phyloP scores from a whole-genome alignment of 2,888 invertebrate species.

The Thelaira solivaga region DNA sequence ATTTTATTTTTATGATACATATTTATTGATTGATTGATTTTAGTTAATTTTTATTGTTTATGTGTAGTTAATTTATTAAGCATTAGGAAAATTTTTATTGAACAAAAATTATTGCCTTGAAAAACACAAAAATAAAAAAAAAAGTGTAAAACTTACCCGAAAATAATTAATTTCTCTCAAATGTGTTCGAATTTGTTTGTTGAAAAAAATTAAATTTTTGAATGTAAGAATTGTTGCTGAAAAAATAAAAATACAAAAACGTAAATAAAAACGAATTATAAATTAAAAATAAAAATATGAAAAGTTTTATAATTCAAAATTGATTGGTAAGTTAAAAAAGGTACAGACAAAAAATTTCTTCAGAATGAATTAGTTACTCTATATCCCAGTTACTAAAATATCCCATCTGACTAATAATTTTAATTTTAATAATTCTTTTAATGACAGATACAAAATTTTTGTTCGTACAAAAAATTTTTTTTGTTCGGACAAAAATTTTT shows the following conservation, averaged over 20 bases:
- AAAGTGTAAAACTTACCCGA: slow-evolving; percentile 35
- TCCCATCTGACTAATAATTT: too few relatives aligned
- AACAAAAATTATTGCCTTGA: slow-evolving; percentile 30
- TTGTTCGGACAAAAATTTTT: too few relatives aligned
- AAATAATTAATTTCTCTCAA: slow-evolving; percentile 22
- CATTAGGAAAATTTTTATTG: slow-evolving; percentile 41
- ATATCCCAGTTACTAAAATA: too few relatives aligned
- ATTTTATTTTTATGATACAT: slow-evolving; percentile 26
- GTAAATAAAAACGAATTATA: slow-evolving; percentile 37
- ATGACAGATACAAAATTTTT: too few relatives aligned
- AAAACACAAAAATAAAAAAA: too few relatives aligned
- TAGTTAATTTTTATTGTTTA: slow-evolving; percentile 50
- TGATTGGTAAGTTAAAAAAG: too few relatives aligned
- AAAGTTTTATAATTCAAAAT: background rate
- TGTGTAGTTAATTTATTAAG: slow-evolving; percentile 53
- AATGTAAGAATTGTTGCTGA: slow-evolving; percentile 27
- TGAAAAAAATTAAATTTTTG: slow-evolving; percentile 19
- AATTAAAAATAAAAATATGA: slow-evolving; percentile 18
- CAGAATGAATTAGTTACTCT: too few relatives aligned
- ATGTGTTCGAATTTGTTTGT: slow-evolving; percentile 32
- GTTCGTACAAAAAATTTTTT: too few relatives aligned
- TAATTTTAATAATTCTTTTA: too few relatives aligned
- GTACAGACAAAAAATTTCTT: too few relatives aligned
- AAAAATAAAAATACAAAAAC: slow-evolving; percentile 8
- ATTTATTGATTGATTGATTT: slow-evolving; percentile 68